Percentiles rank a stretch among this genome's conserved stretches.
Conservation (phyloP, 2,888 invertebrate genomes). For the Branchipolynoe longqiensis region DNA sequence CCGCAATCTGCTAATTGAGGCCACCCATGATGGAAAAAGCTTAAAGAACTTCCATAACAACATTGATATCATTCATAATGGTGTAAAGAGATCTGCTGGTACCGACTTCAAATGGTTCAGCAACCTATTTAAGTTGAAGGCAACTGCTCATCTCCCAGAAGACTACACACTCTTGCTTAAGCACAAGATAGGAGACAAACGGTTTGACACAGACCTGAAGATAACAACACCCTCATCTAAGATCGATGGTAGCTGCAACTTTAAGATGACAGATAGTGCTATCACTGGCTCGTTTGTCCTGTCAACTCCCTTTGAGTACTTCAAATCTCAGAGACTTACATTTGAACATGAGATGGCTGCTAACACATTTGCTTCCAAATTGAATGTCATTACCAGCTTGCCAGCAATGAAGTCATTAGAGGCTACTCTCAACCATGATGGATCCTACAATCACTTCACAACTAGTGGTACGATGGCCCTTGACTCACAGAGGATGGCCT, state of each 20-base stretch:
- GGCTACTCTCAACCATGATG: conserved; percentile 23
- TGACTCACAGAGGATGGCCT: neutral
- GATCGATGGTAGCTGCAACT: conserved; percentile 21
- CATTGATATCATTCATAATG: conserved; percentile 48
- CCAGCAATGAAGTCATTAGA: neutral
- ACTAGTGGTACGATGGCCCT: neutral
- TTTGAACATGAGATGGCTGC: neutral
- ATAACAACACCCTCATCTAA: conserved; percentile 33
- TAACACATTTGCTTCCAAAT: neutral
- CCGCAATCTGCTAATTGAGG: conserved; percentile 17
- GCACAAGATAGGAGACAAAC: neutral
- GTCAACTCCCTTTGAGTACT: conserved; percentile 45
- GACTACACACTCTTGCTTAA: conserved; percentile 28
- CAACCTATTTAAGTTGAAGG: conserved; percentile 32
- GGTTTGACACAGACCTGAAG: conserved; percentile 17
- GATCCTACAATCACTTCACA: conserved; percentile 1
- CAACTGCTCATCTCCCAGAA: conserved; percentile 36
- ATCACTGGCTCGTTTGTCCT: conserved; percentile 20
- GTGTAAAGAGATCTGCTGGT: conserved; percentile 19
- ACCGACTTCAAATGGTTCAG: conserved; percentile 44
- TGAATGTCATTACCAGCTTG: conserved; percentile 10
- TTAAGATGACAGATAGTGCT: conserved; percentile 13
- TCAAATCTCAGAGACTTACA: conserved; percentile 41
- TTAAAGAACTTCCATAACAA: conserved; percentile 58
- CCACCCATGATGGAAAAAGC: conserved; percentile 49